A percentile compares a stretch with the other conserved stretches of the same genome.
Conservation (phyloP, 2,797 vertebrate species). For the Bothrops alternatus region DNA sequence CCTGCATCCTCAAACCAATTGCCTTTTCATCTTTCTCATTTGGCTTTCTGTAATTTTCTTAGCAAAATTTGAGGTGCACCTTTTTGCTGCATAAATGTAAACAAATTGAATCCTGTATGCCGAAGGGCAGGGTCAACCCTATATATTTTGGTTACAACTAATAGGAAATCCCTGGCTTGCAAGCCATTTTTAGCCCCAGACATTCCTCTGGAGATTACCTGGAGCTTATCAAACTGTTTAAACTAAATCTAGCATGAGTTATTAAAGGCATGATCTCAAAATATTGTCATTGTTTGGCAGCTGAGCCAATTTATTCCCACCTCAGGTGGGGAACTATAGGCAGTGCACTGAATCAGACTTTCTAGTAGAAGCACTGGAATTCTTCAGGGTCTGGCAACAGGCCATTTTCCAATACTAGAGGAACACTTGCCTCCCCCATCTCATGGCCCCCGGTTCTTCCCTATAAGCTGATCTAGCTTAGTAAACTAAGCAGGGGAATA, state of each 20-base stretch:
- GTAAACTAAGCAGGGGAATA: background rate
- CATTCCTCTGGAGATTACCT: background rate
- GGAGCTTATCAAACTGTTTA: background rate
- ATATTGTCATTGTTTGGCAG: background rate
- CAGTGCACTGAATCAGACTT: background rate
- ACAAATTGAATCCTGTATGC: background rate
- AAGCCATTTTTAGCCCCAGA: background rate
- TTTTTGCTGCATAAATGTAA: background rate
- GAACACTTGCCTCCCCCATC: background rate
- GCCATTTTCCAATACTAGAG: background rate
- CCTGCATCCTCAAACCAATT: background rate
- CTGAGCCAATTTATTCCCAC: background rate
- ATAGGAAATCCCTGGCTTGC: background rate
- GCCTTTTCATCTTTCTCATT: background rate
- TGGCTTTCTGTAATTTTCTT: background rate
- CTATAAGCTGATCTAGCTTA: background rate
- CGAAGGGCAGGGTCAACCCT: background rate
- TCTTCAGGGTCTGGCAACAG: background rate
- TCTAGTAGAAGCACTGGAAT: background rate
- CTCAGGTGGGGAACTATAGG: background rate
- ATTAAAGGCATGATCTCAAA: background rate
- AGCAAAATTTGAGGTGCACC: background rate
- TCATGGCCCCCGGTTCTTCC: background rate
- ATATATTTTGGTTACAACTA: background rate
- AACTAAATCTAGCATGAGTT: background rate